Base-by-base conservation (phyloP, 2,113 vertebrate genomes). In the Capreolus pygargus region DNA sequence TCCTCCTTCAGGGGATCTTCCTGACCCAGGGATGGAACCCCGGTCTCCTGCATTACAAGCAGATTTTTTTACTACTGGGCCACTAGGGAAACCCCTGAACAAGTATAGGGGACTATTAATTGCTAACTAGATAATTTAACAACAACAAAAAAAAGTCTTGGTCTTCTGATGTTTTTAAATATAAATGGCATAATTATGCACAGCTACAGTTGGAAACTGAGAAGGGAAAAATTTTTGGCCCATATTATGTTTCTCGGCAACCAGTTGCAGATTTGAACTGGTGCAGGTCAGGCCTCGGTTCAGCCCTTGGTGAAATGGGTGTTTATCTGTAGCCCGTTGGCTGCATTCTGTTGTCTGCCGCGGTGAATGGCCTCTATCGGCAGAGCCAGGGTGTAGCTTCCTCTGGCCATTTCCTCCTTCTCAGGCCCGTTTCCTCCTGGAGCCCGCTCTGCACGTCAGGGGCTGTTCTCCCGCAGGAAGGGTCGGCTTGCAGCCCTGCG, bases 381-480 rank as follows among this genome's bases (percentile, higher is more conserved):
- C 94, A 91, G 97, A 81, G 97, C 98, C 89, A 21, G 92, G 97
- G 98, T 70, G 98, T 98, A 98, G 98, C 98, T 98, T 98, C 98
- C 98, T 98, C 97, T 98, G 54, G 97, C 97, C 95, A 54, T 94
- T 97, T 95, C 98, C 98, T 98, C 98, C 96, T 98, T 97, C 98
- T 97, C 98, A 87, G 97, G 89, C 97, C 61, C 57, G 82, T 97
- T 98, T 98, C 98, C 98, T 97, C 92, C 90, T 3, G 0, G 82
- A 92, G 83, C 91, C 92, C 1, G 94, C 90, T 86, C 96, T 64
- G 96, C 97, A 97, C 97, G 97, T 97, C 98, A 96, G 96, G 96
- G 86, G 76, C 97, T 57, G 82, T 96, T 98, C 97, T 97, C 91
- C 89, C 58, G 94, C 97, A 98, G 97, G 98, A 98, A 97, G 98